Evolutionary conservation across 2,797 vertebrate genomes (phyloP), one percentile per base, ranked within the genome.

Genomic region (Rallus crepitans): DNA sequence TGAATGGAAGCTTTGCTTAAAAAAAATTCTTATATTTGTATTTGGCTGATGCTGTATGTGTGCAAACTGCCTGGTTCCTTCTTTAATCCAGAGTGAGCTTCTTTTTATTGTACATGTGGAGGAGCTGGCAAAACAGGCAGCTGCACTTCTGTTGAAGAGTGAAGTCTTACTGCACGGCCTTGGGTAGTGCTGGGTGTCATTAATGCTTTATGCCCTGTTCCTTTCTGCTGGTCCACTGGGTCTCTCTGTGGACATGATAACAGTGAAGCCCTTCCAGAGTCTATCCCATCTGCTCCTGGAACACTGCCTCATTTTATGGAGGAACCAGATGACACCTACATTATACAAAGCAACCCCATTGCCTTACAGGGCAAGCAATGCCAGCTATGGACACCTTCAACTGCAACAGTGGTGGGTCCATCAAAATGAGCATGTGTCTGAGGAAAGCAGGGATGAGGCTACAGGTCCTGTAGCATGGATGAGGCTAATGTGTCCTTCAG

Each of bases 331-430:
- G 99, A 99, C 47, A 99, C 99, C 64, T 99, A 99, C 97, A 99
- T 99, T 33, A 98, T 99, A 94, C 99, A 99, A 97, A 99, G 99
- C 98, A 99, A 99, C 97, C 99, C 99, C 31, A 99, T 99, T 63
- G 99, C 98, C 68, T 97, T 99, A 87, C 98, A 98, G 59, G 99
- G 82, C 98, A 99, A 42, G 99, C 99, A 1, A 98, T 98, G 25
- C 99, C 99, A 0, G 99, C 99, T 55, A 98, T 99, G 94, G 99
- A 99, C 98, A 99, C 99, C 92, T 99, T 99, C 98, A 99, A 99
- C 94, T 99, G 99, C 97, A 99, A 99, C 1, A 99, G 99, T 2
- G 99, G 99, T 99, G 99, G 99, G 99, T 99, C 52, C 99, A 99
- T 85, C 99, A 99, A 94, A 99, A 99, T 9, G 99, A 99, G 73